Evolutionary conservation across 2,113 vertebrate species (phyloP).

Genomic region (Cyanoliseus patagonus): DNA sequence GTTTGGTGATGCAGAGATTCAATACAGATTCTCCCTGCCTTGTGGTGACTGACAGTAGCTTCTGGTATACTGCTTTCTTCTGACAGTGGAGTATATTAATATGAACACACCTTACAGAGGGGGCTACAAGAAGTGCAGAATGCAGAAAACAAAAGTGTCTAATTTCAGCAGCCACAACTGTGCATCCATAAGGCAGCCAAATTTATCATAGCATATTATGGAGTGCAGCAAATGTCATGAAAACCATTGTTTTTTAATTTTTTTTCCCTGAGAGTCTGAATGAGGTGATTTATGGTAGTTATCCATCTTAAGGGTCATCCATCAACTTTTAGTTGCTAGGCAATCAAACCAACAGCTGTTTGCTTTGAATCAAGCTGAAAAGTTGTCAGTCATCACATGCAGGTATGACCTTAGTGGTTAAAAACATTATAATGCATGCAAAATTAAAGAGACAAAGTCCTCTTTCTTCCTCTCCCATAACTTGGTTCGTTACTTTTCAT

Average conservation of each 20-base stretch:
- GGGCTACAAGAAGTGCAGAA: slow-evolving; percentile 61
- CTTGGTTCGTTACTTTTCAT: neutral
- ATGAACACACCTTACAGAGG: slow-evolving; percentile 44
- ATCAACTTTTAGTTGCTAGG: slow-evolving; percentile 96
- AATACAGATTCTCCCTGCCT: slow-evolving; percentile 33
- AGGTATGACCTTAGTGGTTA: slow-evolving; percentile 82
- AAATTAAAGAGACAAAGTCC: slow-evolving; percentile 72
- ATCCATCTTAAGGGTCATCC: slow-evolving; percentile 97
- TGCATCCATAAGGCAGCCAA: slow-evolving; percentile 67
- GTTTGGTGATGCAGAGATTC: slow-evolving; percentile 56
- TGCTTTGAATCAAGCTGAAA: slow-evolving; percentile 87
- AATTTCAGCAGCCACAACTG: slow-evolving; percentile 73
- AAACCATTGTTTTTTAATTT: slow-evolving; percentile 85
- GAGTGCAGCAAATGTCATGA: slow-evolving; percentile 81
- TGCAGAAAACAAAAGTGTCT: slow-evolving; percentile 68
- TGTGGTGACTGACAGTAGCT: slow-evolving; percentile 56
- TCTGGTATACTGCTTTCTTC: slow-evolving; percentile 49
- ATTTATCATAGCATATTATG: slow-evolving; percentile 86
- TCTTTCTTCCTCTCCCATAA: neutral
- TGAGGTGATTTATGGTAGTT: slow-evolving; percentile 97
- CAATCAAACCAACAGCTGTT: slow-evolving; percentile 97
- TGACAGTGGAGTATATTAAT: slow-evolving; percentile 32
- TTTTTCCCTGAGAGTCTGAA: slow-evolving; percentile 80
- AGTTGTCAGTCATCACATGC: slow-evolving; percentile 88
- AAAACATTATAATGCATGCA: slow-evolving; percentile 70